phyloP scores from a whole-genome alignment of 2,888 invertebrate genomes.

The Itoplectis maculator region DNA sequence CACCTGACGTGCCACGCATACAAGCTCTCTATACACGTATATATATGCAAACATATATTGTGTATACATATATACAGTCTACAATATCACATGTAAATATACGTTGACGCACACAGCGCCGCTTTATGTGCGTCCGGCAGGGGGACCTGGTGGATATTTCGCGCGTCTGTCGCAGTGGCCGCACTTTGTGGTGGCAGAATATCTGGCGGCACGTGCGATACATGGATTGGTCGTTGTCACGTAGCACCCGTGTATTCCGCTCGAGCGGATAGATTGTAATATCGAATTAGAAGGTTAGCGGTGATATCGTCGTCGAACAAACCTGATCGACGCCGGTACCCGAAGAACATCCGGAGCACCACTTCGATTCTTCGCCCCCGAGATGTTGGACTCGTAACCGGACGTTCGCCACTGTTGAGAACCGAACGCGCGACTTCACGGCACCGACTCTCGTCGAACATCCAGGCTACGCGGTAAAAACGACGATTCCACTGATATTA shows the following conservation, averaged over 20 bases:
- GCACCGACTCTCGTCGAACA: slow-evolving; percentile 4
- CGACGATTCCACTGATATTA: slow-evolving; percentile 16
- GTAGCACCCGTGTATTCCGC: slow-evolving; percentile 65
- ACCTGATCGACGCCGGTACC: not conserved
- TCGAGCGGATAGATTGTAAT: slow-evolving; percentile 69
- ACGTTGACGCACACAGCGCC: not conserved
- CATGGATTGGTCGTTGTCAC: slow-evolving; percentile 74
- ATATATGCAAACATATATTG: too few species aligned
- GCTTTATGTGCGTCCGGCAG: not conserved
- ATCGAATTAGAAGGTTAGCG: slow-evolving; percentile 72
- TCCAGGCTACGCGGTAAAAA: not conserved
- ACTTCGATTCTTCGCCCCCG: not conserved
- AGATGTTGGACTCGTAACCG: not conserved
- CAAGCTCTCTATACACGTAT: too few species aligned
- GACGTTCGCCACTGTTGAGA: not conserved
- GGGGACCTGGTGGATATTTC: slow-evolving; percentile 1
- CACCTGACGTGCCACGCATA: too few species aligned
- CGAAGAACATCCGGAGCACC: not conserved
- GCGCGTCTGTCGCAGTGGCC: not conserved
- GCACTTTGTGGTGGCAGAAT: slow-evolving; percentile 26
- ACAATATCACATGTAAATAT: too few species aligned
- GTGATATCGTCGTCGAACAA: slow-evolving; percentile 18
- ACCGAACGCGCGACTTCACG: not conserved
- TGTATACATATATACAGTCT: too few species aligned
- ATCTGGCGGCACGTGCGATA: slow-evolving; percentile 72